A percentile compares a stretch with the other conserved stretches of the same genome.
Conservation (phyloP, 2,888 invertebrate genomes). For the Catocala sponsa region DNA sequence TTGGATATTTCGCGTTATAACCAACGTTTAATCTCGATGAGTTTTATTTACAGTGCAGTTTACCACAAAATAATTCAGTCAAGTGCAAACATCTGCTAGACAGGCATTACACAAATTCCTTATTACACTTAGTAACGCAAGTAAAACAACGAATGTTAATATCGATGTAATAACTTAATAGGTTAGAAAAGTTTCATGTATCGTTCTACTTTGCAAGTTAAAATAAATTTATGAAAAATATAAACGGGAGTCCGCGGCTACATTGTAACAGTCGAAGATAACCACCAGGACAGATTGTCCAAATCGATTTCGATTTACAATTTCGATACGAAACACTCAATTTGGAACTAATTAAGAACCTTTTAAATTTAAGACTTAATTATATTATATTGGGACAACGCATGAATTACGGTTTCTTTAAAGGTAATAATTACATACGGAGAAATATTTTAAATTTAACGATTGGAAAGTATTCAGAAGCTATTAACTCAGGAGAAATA, state of each 20-base stretch:
- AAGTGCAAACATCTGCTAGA: too few species aligned
- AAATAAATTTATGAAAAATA: neutral
- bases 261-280: conserved; percentile 10
- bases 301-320: conserved; percentile 11
- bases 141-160: too few species aligned
- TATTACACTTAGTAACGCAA: too few species aligned
- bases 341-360: conserved; percentile 10
- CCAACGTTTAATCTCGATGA: too few species aligned
- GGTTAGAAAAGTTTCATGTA: neutral
- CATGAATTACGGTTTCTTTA: conserved; percentile 1
- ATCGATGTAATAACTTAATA: too few species aligned
- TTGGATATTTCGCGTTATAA: neutral
- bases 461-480: neutral
- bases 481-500: neutral
- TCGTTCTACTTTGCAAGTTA: conserved; percentile 7
- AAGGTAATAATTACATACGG: neutral
- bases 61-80: too few species aligned
- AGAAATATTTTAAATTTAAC: conserved; percentile 7
- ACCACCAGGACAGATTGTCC: conserved; percentile 12
- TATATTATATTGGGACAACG: neutral
- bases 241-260: conserved; percentile 7
- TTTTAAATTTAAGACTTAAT: conserved; percentile 4
- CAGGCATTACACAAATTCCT: too few species aligned
- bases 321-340: conserved; percentile 14
- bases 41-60: too few species aligned